phyloP scores from a whole-genome alignment of 2,888 invertebrate species.

The Glomeris marginata region DNA sequence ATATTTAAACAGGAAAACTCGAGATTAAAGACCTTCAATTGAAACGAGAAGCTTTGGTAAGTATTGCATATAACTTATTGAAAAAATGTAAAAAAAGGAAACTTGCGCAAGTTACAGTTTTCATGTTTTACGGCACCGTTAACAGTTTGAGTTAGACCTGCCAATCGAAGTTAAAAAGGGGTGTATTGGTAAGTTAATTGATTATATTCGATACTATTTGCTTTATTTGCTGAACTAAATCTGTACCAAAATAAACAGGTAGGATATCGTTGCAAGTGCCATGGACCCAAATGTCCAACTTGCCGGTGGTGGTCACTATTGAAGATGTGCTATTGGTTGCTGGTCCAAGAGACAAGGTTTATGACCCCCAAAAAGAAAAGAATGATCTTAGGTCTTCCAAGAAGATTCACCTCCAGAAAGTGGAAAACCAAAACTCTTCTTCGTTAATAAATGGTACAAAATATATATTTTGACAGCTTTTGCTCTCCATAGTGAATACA shows the following conservation, averaged over 20 bases:
- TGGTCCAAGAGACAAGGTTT: slow-evolving; percentile 47
- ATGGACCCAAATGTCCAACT: slow-evolving; percentile 58
- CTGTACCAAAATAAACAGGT: slow-evolving; percentile 20
- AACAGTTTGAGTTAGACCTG: slow-evolving; percentile 61
- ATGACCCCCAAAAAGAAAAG: slow-evolving; percentile 57
- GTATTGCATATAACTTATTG: slow-evolving; percentile 26
- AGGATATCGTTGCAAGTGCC: slow-evolving; percentile 42
- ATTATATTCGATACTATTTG: background rate
- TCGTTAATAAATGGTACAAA: background rate
- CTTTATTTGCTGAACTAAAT: background rate
- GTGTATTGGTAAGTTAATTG: slow-evolving; percentile 46
- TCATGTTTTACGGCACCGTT: slow-evolving; percentile 3
- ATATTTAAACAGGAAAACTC: slow-evolving; percentile 34
- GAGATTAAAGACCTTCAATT: slow-evolving; percentile 60
- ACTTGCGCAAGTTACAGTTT: too few relatives aligned
- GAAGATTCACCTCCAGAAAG: background rate
- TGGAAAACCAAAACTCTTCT: background rate
- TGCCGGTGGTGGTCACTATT: slow-evolving; percentile 53
- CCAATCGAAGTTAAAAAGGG: slow-evolving; percentile 70
- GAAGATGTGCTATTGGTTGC: slow-evolving; percentile 63
- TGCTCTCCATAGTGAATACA: background rate
- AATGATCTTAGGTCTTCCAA: slow-evolving; percentile 48
- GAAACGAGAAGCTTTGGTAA: slow-evolving; percentile 65
- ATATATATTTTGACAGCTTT: too few relatives aligned
- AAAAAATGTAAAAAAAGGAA: too few relatives aligned